Conservation (phyloP, 2,797 vertebrate genomes). For the Pipistrellus pygmaeus region DNA sequence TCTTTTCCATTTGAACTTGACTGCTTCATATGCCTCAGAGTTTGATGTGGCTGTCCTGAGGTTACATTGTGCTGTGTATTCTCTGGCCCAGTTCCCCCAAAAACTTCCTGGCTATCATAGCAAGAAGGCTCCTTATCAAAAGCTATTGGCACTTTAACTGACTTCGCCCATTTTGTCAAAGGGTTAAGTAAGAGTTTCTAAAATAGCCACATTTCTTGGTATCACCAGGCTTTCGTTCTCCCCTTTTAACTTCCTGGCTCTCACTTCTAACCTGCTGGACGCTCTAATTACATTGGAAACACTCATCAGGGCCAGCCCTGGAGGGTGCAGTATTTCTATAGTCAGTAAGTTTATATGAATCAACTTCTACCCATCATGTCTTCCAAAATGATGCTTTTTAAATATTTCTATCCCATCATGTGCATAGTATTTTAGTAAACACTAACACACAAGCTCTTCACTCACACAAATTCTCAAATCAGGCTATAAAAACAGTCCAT, state of each 20-base stretch:
- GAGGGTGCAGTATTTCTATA: background rate
- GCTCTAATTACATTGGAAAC: background rate
- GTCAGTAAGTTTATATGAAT: background rate
- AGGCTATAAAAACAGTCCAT: background rate
- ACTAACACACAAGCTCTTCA: background rate
- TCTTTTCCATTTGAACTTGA: conserved; percentile 39
- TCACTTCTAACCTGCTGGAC: background rate
- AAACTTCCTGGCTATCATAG: background rate
- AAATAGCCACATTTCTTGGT: background rate
- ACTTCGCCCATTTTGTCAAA: conserved; percentile 35
- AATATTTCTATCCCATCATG: background rate
- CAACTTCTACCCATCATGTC: conserved; percentile 3
- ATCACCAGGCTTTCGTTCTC: background rate
- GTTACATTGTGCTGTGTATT: background rate
- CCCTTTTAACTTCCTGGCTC: background rate
- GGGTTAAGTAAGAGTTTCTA: background rate
- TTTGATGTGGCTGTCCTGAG: conserved; percentile 25
- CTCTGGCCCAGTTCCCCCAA: background rate
- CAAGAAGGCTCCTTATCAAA: background rate
- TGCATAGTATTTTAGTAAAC: background rate
- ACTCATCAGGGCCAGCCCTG: background rate
- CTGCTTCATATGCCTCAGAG: background rate
- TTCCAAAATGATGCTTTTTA: background rate
- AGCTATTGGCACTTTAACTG: background rate
- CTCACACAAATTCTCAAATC: background rate